phyloP scores from a whole-genome alignment of 1,140 invertebrate species.

The Muscidifurax raptorellus region DNA sequence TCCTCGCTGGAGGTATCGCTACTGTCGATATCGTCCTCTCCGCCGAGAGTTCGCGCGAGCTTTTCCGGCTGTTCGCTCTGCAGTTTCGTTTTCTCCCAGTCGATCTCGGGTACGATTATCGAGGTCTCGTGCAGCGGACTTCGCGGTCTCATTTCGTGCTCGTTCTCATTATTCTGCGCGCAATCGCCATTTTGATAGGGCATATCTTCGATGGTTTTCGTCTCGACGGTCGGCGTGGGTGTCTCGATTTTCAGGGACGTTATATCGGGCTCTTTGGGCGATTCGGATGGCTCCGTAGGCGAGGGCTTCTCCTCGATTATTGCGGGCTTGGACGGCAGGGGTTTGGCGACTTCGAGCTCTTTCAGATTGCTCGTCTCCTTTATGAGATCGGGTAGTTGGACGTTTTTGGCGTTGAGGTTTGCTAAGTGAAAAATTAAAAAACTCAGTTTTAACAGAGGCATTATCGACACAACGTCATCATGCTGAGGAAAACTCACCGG shows the following conservation, averaged over 20 bases:
- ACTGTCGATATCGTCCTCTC: constrained; percentile 49
- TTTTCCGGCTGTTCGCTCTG: constrained; percentile 36
- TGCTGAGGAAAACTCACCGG: neutral
- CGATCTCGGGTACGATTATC: constrained; percentile 80
- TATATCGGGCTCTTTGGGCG: constrained; percentile 10
- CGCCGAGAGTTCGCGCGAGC: no score
- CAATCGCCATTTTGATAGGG: constrained; percentile 42
- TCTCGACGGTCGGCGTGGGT: constrained; percentile 30
- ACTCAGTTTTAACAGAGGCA: neutral
- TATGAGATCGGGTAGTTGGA: constrained; percentile 69
- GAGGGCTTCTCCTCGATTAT: constrained; percentile 34
- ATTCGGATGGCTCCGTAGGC: neutral
- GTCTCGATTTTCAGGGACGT: constrained; percentile 9
- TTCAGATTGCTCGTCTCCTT: constrained; percentile 71
- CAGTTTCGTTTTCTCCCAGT: constrained; percentile 76
- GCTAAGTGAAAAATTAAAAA: neutral
- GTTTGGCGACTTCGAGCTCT: constrained; percentile 53
- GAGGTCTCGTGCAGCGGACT: constrained; percentile 80
- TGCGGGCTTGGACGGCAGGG: constrained; percentile 30
- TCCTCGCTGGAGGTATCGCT: constrained; percentile 59
- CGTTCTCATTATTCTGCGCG: constrained; percentile 17
- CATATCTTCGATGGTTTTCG: constrained; percentile 37
- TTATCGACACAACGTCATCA: neutral
- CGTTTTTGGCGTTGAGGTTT: constrained; percentile 23
- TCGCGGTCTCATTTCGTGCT: constrained; percentile 69